Base-by-base conservation (phyloP, 2,888 invertebrate species). In the Marronus borbonicus region DNA sequence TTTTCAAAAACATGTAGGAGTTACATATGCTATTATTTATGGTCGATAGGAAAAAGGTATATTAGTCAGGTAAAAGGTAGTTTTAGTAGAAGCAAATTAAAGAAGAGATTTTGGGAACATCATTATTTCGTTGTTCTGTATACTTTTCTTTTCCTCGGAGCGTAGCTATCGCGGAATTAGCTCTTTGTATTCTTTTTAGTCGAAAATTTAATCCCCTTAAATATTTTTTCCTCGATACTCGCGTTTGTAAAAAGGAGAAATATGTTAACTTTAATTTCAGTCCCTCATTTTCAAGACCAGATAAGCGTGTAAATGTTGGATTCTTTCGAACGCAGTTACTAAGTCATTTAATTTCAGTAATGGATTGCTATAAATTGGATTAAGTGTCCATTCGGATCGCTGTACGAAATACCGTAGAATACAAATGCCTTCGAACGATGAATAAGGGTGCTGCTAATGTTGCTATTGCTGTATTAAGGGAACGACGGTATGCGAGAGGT, bases 301-400 rank as follows among this genome's bases (percentile, higher is more conserved):
- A 60, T 60, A 12, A 60, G 28, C 60, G 60, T 20, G 55, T 55
- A 65, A 39, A 39, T 17, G 36, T 65, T 31, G 39, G 17, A 65
- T 65, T 65, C 28, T 68, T 49, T 24, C 24, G 49, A 68, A 44
- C n/a, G 7, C 20, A 65, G 31, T 65, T 39, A 39, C 5, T 65
- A 65, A 65, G 65, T 65, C 44, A 68, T 68, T 44, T 49, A 68
- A 68, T 44, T 68, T 49, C 24, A 36, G 20, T 68, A 68, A 68
- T 68, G 68, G 68, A 68, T 44, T 68, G 44, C 49, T 17, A 44
- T 49, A 68, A 68, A 68, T 68, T 20, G 44, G 44, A 68, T 68
- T 68, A 68, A 49, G 31, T 68, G 49, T 68, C 68, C 44, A 28
- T 68, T 68, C 49, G 44, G 24, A 17, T 12, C 20, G 49, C 44